phyloP scores from a whole-genome alignment of 2,113 vertebrate genomes.

The Oncorhynchus masou region DNA sequence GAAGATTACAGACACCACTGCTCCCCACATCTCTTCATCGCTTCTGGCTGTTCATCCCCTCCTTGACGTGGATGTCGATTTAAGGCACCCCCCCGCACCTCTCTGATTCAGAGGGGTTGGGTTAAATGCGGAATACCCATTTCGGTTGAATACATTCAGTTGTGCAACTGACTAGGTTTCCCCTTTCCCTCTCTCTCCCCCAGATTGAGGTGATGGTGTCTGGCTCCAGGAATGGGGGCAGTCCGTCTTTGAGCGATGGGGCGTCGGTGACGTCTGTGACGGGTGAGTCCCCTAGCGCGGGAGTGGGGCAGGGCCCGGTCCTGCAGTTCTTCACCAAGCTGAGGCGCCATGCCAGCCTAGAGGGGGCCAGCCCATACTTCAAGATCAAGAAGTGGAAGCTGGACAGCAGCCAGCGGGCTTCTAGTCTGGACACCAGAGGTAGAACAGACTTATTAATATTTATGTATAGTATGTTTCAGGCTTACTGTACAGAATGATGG shows the following conservation, averaged over 20 bases:
- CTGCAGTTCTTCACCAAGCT: slow-evolving; percentile 91
- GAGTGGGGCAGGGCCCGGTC: slow-evolving; percentile 72
- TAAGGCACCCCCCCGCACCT: too few relatives aligned
- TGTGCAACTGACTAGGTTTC: not conserved
- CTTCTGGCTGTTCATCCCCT: not conserved
- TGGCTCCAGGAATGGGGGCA: slow-evolving; percentile 57
- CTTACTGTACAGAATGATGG: too few relatives aligned
- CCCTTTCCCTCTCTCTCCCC: not conserved
- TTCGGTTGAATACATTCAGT: too few relatives aligned
- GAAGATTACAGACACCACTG: slow-evolving; percentile 26
- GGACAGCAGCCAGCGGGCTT: slow-evolving; percentile 90
- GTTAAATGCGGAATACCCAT: too few relatives aligned
- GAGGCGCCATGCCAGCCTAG: slow-evolving; percentile 90
- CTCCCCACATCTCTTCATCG: not conserved
- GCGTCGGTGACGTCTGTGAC: not conserved
- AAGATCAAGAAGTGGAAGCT: slow-evolving; percentile 97
- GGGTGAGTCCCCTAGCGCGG: slow-evolving; percentile 31
- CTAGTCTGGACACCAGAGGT: slow-evolving; percentile 96
- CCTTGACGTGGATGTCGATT: not conserved
- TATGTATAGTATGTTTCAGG: too few relatives aligned
- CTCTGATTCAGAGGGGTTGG: too few relatives aligned
- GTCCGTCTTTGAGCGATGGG: slow-evolving; percentile 41
- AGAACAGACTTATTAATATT: not conserved
- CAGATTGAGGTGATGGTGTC: slow-evolving; percentile 71
- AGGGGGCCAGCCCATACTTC: slow-evolving; percentile 93